These are phyloP conservation scores for Strix occidentalis DNA, from an alignment of 2,797 vertebrate genomes.

Conservation along the genomic window DNA sequence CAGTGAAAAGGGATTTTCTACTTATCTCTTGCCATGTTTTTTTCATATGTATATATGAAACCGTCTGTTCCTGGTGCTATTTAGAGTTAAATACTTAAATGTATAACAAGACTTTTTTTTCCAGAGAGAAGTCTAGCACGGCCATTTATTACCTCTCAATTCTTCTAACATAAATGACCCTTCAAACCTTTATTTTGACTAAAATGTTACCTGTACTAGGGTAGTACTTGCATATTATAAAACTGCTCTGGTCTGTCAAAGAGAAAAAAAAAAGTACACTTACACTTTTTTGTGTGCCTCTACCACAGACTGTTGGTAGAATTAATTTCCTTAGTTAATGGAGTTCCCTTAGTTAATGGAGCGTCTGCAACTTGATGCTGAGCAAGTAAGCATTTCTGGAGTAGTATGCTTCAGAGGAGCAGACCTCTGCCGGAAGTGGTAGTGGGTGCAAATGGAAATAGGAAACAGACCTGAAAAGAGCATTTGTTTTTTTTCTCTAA, in stretches of 20 bases:
- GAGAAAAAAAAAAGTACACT: neutral
- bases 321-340: neutral
- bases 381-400: neutral
- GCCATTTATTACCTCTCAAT: neutral
- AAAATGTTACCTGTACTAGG: neutral
- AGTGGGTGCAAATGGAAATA: neutral
- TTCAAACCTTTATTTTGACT: neutral
- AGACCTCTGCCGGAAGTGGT: neutral
- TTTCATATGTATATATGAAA: neutral
- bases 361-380: neutral
- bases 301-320: neutral
- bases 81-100: neutral
- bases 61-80: neutral
- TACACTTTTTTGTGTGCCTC: neutral
- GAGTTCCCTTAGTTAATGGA: neutral
- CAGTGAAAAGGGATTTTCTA: neutral
- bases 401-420: neutral
- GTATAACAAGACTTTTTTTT: neutral
- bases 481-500: neutral
- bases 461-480: neutral
- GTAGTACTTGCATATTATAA: neutral
- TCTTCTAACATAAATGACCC: neutral
- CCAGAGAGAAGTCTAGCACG: neutral
- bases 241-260: neutral
- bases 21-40: neutral